These are phyloP conservation scores for Eriosoma lanigerum DNA, from an alignment of 1,140 invertebrate genomes.

Conservation along the genomic window DNA sequence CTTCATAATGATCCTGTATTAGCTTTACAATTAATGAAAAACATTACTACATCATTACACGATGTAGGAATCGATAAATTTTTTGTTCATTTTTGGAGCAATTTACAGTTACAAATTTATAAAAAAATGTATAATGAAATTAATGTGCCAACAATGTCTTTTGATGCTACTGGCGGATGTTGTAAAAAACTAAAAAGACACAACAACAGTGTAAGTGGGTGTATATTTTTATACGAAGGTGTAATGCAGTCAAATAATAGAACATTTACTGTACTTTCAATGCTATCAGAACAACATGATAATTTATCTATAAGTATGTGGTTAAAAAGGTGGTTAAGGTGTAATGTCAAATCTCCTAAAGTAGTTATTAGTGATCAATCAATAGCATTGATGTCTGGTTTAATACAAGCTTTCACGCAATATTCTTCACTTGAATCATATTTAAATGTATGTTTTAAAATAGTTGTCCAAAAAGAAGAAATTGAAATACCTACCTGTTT, in stretches of 20 bases:
- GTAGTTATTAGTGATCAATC: conserved; percentile 13
- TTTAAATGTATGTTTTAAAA: conserved; percentile 18
- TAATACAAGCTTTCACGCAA: conserved; percentile 12
- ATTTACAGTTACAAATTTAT: conserved; percentile 5
- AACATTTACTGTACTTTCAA: conserved; percentile 3
- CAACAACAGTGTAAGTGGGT: neutral
- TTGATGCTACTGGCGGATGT: neutral
- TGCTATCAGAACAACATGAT: conserved; percentile 9
- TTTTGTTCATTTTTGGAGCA: conserved; percentile 8
- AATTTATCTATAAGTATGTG: conserved; percentile 12
- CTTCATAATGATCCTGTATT: neutral
- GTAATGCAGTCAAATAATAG: conserved; percentile 11
- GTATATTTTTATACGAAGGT: conserved; percentile 1
- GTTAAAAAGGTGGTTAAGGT: conserved; percentile 1
- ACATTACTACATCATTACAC: neutral
- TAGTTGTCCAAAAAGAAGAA: neutral
- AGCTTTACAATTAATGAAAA: neutral
- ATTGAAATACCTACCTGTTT: conserved; percentile 23
- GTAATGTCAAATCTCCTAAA: conserved; percentile 4
- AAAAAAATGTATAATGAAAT: neutral
- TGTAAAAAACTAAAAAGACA: conserved; percentile 5
- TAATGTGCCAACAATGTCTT: neutral
- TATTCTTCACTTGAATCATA: neutral
- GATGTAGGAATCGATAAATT: neutral
- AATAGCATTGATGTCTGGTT: neutral